Base-by-base conservation (phyloP, 2,797 vertebrate species). In the Glossophaga mutica region DNA sequence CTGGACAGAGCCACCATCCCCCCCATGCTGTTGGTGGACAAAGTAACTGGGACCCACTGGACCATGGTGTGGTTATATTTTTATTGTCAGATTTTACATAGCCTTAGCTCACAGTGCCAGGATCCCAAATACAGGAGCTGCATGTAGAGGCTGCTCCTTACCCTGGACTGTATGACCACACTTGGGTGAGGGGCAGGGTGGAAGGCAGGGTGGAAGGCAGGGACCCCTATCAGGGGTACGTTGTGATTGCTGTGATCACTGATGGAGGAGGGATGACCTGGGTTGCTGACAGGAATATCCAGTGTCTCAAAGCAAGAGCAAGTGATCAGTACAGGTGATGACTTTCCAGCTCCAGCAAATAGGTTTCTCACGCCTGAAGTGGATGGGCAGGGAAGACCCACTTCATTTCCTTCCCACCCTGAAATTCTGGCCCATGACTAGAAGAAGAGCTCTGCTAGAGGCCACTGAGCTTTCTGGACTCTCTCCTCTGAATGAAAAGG, bases 151-250 rank as follows among this genome's bases (percentile, higher is more conserved):
- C 7, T 10, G 16, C 55, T 39, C 29, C n/a, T 74, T 44, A 2
- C 34, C 46, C 67, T 26, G 78, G 57, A 34, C 67, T 9, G 19
- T 24, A 55, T 12, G 44, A 65, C 18, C 12, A 42, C 8, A 1
- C 34, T 0, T 1, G 12, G 19, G 22, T 55, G 42, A 11, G 37
- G 22, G 15, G 10, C 37, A 26, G 19, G 9, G 24, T 7, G 37
- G 39, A 34, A n/a, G 15, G 10, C 37, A 26, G 19, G 9, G 24
- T 7, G 37, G 39, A 34, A n/a, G 32, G 34, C 59, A 3, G 46
- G 77, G 5, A 11, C 9, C 44, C 9, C 11, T 8, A 0, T 15
- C 34, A 24, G 2, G 26, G 24, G 3, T 34, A 1, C 1, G 0
- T 0, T 12, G 32, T 55, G 68, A 67, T 9, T 48, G 9, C 4